Evolutionary conservation across 2,113 vertebrate genomes (phyloP).

Genomic region (Lophotis ruficrista): DNA sequence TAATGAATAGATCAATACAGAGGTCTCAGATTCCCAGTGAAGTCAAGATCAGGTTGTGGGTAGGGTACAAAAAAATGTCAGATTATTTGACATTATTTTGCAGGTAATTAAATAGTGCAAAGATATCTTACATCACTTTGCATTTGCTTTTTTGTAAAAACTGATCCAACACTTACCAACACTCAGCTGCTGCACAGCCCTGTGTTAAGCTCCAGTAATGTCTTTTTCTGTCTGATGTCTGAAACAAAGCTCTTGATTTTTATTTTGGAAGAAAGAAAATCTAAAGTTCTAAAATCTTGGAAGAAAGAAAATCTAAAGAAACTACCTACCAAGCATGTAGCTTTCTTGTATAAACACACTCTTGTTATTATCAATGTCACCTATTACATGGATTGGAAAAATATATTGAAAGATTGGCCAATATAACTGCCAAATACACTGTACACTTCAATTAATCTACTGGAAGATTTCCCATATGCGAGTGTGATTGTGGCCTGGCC

Average conservation of each 20-base stretch:
- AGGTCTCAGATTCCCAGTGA: not conserved
- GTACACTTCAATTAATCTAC: not conserved
- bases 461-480: not conserved
- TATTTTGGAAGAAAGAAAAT: not conserved
- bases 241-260: not conserved
- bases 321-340: not conserved
- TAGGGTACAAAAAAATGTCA: not conserved
- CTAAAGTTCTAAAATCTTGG: not conserved
- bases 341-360: not conserved
- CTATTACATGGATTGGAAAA: not conserved
- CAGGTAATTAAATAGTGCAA: not conserved
- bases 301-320: not conserved
- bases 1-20: not conserved
- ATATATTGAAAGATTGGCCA: not conserved
- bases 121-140: not conserved
- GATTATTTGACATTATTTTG: not conserved
- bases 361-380: not conserved
- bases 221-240: not conserved
- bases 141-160: not conserved
- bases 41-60: not conserved
- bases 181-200: not conserved
- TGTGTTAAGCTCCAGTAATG: not conserved
- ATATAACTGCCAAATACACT: not conserved
- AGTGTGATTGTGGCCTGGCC: not conserved
- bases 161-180: not conserved